Evolutionary conservation across 2,113 vertebrate genomes (phyloP).

Genomic region (Leptobrachium leishanense): DNA sequence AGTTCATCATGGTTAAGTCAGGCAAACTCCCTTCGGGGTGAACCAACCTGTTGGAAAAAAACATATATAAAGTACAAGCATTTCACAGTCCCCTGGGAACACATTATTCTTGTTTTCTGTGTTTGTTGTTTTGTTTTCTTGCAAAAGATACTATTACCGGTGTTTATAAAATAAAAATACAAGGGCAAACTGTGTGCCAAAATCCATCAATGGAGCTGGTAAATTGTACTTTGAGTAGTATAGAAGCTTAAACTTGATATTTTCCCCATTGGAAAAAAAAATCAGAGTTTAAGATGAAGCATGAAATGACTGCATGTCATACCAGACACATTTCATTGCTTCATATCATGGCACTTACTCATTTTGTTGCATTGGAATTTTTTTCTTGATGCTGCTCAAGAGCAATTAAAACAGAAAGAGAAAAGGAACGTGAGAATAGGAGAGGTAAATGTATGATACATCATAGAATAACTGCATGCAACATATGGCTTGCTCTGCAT

Average conservation of each 20-base stretch:
- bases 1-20: constrained; percentile 88
- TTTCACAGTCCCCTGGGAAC: constrained; percentile 52
- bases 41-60: constrained; percentile 78
- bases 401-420: constrained; percentile 87
- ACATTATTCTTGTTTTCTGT: not conserved
- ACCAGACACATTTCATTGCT: constrained; percentile 79
- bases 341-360: constrained; percentile 89
- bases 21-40: constrained; percentile 91
- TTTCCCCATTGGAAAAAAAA: constrained; percentile 73
- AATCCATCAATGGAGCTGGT: constrained; percentile 61
- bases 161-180: constrained; percentile 56
- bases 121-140: constrained; percentile 18
- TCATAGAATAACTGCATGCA: constrained; percentile 67
- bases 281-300: constrained; percentile 86
- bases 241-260: constrained; percentile 82
- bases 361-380: constrained; percentile 91
- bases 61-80: rapidly evolving
- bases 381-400: constrained; percentile 99
- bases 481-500: constrained; percentile 26
- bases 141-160: constrained; percentile 57
- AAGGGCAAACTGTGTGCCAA: constrained; percentile 52
- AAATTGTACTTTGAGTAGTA: constrained; percentile 64
- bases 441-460: constrained; percentile 69
- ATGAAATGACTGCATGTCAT: constrained; percentile 78
- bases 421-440: constrained; percentile 75